Conservation (phyloP, 1,140 invertebrate species). For the Drosophila nasuta region DNA sequence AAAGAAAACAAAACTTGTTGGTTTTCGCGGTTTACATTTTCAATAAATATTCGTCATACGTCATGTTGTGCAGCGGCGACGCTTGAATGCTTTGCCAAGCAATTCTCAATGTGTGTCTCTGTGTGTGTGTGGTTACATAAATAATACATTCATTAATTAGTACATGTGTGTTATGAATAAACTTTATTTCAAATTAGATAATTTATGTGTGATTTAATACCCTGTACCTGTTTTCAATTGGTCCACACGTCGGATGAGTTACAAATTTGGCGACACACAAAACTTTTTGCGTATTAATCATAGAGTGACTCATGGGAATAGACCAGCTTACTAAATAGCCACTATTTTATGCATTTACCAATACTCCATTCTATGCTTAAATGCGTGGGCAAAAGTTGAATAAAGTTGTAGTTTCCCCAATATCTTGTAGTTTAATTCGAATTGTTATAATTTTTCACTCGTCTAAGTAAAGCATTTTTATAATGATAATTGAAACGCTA, state of each 20-base stretch:
- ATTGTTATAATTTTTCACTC: too few species aligned
- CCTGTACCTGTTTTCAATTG: background rate
- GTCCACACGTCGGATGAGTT: constrained; percentile 16
- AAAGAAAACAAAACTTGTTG: background rate
- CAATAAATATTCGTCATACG: constrained; percentile 24
- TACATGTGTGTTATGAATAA: constrained; percentile 6
- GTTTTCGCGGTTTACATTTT: constrained; percentile 10
- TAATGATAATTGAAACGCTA: too few species aligned
- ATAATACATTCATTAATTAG: constrained; percentile 3
- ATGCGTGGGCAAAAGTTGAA: too few species aligned
- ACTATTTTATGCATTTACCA: background rate
- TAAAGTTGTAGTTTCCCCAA: too few species aligned
- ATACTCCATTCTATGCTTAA: background rate
- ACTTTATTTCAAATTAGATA: constrained; percentile 1
- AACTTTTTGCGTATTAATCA: background rate
- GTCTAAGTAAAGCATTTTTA: too few species aligned
- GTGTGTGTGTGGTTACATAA: background rate
- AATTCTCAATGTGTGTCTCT: background rate
- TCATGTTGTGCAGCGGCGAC: background rate
- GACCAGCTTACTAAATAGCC: too few species aligned
- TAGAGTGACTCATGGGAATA: background rate
- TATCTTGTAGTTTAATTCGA: too few species aligned
- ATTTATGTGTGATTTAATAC: background rate
- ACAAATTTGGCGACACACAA: background rate
- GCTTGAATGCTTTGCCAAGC: too few species aligned